Percentiles rank a stretch among this genome's conserved stretches.
Conservation (phyloP, 2,113 vertebrate species). For the Oplegnathus fasciatus region DNA sequence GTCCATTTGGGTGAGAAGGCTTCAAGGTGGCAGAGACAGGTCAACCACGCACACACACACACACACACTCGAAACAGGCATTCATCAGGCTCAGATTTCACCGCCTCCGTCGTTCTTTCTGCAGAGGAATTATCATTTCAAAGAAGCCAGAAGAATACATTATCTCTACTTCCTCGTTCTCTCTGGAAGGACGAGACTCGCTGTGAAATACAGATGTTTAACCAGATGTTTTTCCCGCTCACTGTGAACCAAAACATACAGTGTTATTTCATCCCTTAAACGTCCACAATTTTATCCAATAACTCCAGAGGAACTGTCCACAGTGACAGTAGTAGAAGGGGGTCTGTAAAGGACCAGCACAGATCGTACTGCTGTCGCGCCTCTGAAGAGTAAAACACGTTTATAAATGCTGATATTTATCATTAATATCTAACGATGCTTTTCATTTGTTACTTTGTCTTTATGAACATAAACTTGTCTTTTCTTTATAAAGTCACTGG, state of each 20-base stretch:
- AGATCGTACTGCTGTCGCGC: too few relatives aligned
- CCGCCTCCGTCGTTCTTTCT: background rate
- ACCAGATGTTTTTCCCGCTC: conserved; percentile 24
- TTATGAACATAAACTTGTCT: too few relatives aligned
- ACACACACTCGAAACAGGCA: background rate
- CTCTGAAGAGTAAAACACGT: too few relatives aligned
- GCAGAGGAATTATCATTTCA: background rate
- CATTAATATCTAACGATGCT: too few relatives aligned
- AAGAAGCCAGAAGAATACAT: background rate
- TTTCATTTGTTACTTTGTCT: too few relatives aligned
- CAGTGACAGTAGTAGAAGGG: too few relatives aligned
- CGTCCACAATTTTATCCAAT: too few relatives aligned
- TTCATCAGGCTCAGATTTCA: conserved; percentile 9
- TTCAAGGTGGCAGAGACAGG: conserved; percentile 69
- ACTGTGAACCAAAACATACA: background rate
- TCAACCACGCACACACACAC: conserved; percentile 5
- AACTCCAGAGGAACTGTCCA: too few relatives aligned
- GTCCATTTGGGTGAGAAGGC: conserved; percentile 83
- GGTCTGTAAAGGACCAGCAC: too few relatives aligned
- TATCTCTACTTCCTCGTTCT: background rate
- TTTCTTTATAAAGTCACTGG: too few relatives aligned
- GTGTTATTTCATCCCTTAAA: too few relatives aligned
- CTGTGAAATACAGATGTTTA: conserved; percentile 1
- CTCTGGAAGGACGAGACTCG: background rate
- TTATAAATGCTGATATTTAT: too few relatives aligned